Base-by-base conservation (phyloP, 1,140 invertebrate species). In the Babylonia areolata region DNA sequence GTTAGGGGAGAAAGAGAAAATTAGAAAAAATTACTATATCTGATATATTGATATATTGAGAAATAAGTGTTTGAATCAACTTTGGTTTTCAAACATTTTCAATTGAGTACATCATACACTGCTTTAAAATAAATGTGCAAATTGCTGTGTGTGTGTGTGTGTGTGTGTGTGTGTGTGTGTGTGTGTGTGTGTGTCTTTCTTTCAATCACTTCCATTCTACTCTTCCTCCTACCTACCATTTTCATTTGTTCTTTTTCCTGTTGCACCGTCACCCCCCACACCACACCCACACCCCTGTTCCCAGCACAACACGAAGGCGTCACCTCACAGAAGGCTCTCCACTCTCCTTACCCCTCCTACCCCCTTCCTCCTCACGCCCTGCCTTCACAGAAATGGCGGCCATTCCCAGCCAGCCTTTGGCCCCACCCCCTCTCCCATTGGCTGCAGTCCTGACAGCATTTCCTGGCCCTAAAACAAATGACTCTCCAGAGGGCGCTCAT, bases 341-440 rank as follows among this genome's bases (percentile, higher is more conserved):
- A 28, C 54, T 54, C 9, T 28, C 77, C 33, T n/a, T 54, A 15
- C 84, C 33, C 17, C 46, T 17, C 17, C 46, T n/a, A 5, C 28
- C 77, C n/a, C 28, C 75, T n/a, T 15, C 78, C 31, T n/a, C 51
- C 80, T 39, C 46, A 51, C 42, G 31, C 58, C 80, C n/a, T 37
- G 46, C 80, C 28, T 81, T 58, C 46, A 54, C 80, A 46, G 51
- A 58, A 35, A 42, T 81, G 23, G 31, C 15, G 12, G 6, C 31
- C 42, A 35, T 39, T 37, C 77, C 42, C 15, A 79, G 39, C 71
- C 37, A 79, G 31, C 39, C 77, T 28, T 33, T 79, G 37, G 51
- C 86, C 84, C 79, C 51, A 46, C 64, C 78, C n/a, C 80, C 86
- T 46, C 75, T 37, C 3, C 77, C 86, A 46, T 69, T 54, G 37